Evolutionary conservation across 1,140 invertebrate species (phyloP), one percentile per base, ranked within the genome.

Genomic region (Bombus breviceps): DNA sequence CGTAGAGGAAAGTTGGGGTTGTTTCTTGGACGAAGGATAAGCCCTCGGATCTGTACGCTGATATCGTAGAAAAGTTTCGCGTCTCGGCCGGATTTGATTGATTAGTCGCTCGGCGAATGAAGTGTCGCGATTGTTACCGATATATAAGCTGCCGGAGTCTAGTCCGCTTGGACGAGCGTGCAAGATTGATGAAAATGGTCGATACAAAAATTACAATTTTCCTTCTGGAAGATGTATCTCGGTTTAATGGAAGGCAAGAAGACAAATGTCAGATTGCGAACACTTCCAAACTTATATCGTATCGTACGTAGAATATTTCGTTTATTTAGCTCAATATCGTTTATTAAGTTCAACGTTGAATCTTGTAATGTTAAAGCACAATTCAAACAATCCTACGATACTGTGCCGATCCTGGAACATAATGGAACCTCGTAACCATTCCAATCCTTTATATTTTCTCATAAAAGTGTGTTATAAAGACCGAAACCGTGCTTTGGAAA

Each of bases 41-140:
- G 71, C 87, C 57, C 43, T 47, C 43, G 83, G 83, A 91, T 90
- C 87, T 75, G n/a, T 53, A 39, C 72, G 59, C 72, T 81, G 86
- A 91, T 89, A 92, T 81, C 80, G 81, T 83, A 5, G 71, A 89
- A 85, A 83, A 88, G 91, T 75, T 88, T 88, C 69, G 83, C 82
- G 86, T 90, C 81, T 73, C 34, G 41, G 47, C 37, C 43, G 83
- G 78, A 91, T 92, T 91, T 92, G 91, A 92, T 92, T 89, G 91
- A 92, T 92, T 90, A 82, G 85, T 34, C 69, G 53, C 4, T 22
- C 66, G 66, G 32, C 53, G 82, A 91, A 91, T 91, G 83, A 85
- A 87, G 81, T 85, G 86, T 90, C 89, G 89, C 87, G 90, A 91
- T 91, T 91, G 74, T 88, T 86, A 88, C 79, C 85, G 85, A 73